Evolutionary conservation across 2,888 invertebrate genomes (phyloP), one percentile per base, ranked within the genome.

Genomic region (Mystacides longicornis): DNA sequence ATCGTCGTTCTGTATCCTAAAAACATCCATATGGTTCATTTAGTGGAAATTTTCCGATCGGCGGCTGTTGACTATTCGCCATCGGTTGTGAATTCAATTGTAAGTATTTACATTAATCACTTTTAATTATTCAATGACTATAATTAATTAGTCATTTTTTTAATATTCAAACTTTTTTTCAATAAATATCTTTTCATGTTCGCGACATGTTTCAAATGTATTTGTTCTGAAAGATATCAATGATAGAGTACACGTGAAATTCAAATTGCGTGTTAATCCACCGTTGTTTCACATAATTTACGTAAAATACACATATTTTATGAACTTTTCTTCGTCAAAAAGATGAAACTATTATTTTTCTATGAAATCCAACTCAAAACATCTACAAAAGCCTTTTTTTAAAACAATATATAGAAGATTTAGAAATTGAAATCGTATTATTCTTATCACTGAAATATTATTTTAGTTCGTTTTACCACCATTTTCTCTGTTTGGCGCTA

Each of bases 21-120:
- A 76, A 71, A 78, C 75, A 80, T 82, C 84, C 86, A 84, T 86
- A 86, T 86, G 86, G 86, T 86, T 82, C 86, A 86, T 77, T 84
- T 85, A 78, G 82, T 86, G 76, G 85, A 86, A 79, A 81, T 85
- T 75, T 85, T 85, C 77, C 85, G 83, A 79, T 85, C 85, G 80
- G 84, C 81, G 77, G 83, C 83, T 73, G 83, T 84, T 81, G 86
- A 85, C 75, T 86, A 85, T 78, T 80, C 85, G 77, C 76, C 76
- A 70, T 80, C 81, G 75, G 78, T 82, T n/a, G n/a, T n/a, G n/a
- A n/a, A n/a, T n/a, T n/a, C n/a, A 80, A 84, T 83, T 82, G 86
- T 86, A 79, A 86, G 86, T 86, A 82, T 37, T 23, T 7, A 3
- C 4, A n/a, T 37, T 37, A 18, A 33, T n/a, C 14, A 37, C 37